phyloP scores from a whole-genome alignment of 2,888 invertebrate genomes.

The Tetragonula carbonaria region DNA sequence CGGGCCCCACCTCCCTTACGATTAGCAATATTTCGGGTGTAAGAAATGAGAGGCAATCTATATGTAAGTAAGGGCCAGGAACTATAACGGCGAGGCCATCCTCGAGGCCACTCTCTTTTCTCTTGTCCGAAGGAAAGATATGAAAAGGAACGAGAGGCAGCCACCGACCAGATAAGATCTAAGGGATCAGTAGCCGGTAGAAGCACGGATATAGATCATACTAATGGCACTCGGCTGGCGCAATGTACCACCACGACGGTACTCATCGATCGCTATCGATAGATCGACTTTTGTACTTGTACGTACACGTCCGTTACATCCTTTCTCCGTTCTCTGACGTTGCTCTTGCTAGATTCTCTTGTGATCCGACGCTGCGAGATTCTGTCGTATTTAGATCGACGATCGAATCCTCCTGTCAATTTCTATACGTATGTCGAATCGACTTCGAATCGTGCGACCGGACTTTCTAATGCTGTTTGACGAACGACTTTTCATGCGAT shows the following conservation, averaged over 20 bases:
- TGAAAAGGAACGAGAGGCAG: constrained; percentile 35
- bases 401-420: constrained; percentile 17
- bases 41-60: constrained; percentile 80
- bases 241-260: constrained; percentile 15
- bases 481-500: constrained; percentile 16
- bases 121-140: constrained; percentile 31
- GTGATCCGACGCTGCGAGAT: neutral
- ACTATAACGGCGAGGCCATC: constrained; percentile 39
- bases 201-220: constrained; percentile 82
- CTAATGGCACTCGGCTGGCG: constrained; percentile 76
- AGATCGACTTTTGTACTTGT: constrained; percentile 43
- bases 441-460: neutral
- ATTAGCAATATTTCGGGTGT: constrained; percentile 78
- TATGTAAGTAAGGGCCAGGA: constrained; percentile 80
- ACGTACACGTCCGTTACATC: constrained; percentile 11
- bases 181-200: constrained; percentile 78
- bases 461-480: constrained; percentile 7
- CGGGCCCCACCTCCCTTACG: constrained; percentile 65
- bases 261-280: constrained; percentile 65
- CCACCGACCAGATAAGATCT: constrained; percentile 72
- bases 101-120: constrained; percentile 25
- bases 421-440: constrained; percentile 19
- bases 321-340: constrained; percentile 20
- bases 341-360: neutral
- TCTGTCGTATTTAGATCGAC: constrained; percentile 31